Percentiles rank a stretch among this genome's conserved stretches.
Evolutionary conservation across 35 echinoderm and acorn worm species (phyloP).

Genomic region (Lytechinus variegatus): DNA sequence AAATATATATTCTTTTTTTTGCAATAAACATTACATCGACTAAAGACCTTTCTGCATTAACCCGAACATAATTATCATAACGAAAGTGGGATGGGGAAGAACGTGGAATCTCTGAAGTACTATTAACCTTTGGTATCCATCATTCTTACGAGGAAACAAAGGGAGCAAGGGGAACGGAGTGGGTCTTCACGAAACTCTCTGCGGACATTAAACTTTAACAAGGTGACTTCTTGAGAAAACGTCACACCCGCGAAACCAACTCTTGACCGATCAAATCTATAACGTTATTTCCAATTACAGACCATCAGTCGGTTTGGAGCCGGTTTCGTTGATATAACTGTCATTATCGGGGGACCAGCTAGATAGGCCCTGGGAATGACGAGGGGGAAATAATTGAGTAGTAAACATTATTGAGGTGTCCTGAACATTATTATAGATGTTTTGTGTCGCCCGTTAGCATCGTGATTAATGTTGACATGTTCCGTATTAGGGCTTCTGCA

Average conservation of each 20-base stretch:
- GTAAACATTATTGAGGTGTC: too few species aligned
- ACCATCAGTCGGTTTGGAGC: too few species aligned
- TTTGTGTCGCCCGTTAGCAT: neutral
- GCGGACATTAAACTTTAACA: neutral
- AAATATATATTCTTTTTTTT: too few species aligned
- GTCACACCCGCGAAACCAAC: too few species aligned
- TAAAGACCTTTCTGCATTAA: too few species aligned
- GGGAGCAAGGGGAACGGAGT: neutral
- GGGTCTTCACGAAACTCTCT: neutral
- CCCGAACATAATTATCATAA: neutral
- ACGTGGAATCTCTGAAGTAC: neutral
- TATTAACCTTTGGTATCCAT: neutral
- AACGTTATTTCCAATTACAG: too few species aligned
- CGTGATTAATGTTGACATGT: neutral
- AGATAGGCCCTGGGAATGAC: too few species aligned
- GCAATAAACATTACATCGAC: too few species aligned
- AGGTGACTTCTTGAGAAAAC: neutral
- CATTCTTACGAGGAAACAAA: neutral
- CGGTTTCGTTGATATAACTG: too few species aligned
- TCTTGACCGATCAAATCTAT: too few species aligned
- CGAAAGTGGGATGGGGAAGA: neutral
- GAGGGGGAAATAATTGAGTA: too few species aligned
- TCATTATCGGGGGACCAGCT: too few species aligned
- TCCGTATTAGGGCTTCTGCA: neutral
- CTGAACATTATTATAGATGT: neutral